These are phyloP conservation scores for Melanerpes formicivorus DNA, from an alignment of 2,113 vertebrate species.

Conservation along the genomic window DNA sequence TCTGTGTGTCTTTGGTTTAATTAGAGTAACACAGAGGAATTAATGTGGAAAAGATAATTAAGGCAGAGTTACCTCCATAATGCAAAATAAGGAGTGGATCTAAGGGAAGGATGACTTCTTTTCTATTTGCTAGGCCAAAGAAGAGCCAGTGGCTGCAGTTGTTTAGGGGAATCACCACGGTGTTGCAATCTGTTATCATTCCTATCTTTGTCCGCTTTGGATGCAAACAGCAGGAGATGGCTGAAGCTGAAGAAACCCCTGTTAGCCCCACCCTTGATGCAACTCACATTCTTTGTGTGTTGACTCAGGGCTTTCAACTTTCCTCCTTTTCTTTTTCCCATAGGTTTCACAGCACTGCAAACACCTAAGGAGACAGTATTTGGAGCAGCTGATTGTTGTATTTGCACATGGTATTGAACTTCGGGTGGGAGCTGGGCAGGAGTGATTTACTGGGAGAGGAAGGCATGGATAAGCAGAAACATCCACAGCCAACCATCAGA, in stretches of 20 bases:
- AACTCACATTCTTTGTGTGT: not conserved
- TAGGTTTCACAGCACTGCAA: not conserved
- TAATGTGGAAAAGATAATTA: not conserved
- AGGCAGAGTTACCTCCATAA: not conserved
- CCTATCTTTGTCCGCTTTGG: not conserved
- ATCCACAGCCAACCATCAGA: not conserved
- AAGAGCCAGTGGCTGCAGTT: not conserved
- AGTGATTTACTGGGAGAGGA: not conserved
- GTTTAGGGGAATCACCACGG: not conserved
- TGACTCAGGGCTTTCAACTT: not conserved
- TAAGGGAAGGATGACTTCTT: not conserved
- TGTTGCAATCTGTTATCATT: conserved; percentile 24
- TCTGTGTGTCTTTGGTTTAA: not conserved
- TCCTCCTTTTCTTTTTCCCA: not conserved
- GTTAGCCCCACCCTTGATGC: not conserved
- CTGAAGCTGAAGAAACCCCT: not conserved
- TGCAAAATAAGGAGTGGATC: not conserved
- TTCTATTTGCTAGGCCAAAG: not conserved
- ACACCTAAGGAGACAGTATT: not conserved
- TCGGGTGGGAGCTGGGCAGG: not conserved
- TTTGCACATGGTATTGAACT: not conserved
- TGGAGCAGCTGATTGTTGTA: not conserved
- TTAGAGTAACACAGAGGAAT: not conserved
- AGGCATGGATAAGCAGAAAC: not conserved
- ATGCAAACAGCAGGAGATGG: not conserved